Evolutionary conservation across 2,888 invertebrate genomes (phyloP).

Genomic region (Noctua comes): DNA sequence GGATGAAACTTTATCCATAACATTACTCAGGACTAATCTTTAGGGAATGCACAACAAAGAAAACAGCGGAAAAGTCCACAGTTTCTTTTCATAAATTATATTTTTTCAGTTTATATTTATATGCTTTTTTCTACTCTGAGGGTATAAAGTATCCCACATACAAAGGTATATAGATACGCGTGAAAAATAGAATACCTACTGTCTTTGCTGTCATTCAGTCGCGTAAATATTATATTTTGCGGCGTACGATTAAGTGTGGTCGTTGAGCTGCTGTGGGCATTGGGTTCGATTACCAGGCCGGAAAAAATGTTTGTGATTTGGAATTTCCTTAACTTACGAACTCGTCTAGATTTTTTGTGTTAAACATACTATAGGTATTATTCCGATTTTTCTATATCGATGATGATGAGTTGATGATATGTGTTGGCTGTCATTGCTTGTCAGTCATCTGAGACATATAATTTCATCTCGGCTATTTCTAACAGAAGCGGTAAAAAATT

Average conservation of each 20-base stretch:
- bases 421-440: background rate
- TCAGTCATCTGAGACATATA: background rate
- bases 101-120: background rate
- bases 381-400: background rate
- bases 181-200: background rate
- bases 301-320: too few species aligned
- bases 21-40: background rate
- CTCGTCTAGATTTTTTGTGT: background rate
- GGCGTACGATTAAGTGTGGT: too few species aligned
- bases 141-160: background rate
- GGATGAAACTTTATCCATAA: slow-evolving; percentile 27
- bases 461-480: slow-evolving; percentile 3
- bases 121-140: background rate
- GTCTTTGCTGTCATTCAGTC: background rate
- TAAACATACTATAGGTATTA: background rate
- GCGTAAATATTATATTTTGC: background rate
- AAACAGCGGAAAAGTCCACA: slow-evolving; percentile 17
- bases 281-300: background rate
- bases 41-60: slow-evolving; percentile 7
- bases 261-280: background rate
- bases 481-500: slow-evolving; percentile 8
- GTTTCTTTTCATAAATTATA: slow-evolving; percentile 1
- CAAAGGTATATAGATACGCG: background rate
- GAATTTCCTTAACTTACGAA: background rate
- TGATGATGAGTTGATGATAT: background rate